Conservation (phyloP, 2,113 vertebrate genomes). For the Uria lomvia region DNA sequence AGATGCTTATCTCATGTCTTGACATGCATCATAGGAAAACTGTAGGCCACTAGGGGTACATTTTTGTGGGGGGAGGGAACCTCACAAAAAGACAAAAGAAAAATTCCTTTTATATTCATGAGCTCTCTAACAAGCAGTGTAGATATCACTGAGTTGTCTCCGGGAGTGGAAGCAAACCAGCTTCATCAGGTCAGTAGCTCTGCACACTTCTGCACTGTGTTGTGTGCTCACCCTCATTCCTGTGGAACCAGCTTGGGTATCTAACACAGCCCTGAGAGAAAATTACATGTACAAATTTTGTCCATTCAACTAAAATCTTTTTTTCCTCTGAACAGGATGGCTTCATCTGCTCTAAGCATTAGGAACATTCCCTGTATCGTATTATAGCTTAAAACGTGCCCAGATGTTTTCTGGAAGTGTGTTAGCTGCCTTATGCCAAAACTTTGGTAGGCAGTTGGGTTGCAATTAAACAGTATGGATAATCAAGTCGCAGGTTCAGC, state of each 20-base stretch:
- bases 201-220: not conserved
- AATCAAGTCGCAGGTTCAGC: not conserved
- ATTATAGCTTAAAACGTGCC: not conserved
- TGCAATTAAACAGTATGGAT: not conserved
- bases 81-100: accelerated
- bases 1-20: not conserved
- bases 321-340: not conserved
- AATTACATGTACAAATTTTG: not conserved
- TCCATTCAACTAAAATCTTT: not conserved
- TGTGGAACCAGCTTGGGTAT: not conserved
- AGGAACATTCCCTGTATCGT: not conserved
- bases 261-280: not conserved
- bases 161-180: not conserved
- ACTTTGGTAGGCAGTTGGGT: not conserved
- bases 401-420: not conserved
- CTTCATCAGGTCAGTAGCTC: not conserved
- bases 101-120: not conserved
- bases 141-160: not conserved
- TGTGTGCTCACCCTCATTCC: not conserved
- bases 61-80: accelerated
- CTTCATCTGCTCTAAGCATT: not conserved
- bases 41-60: not conserved
- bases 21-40: not conserved
- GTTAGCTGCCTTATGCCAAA: not conserved
- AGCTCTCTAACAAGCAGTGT: not conserved